Percentiles rank a stretch among this genome's conserved stretches.
These are phyloP conservation scores for Cnemophilus loriae DNA, from an alignment of 2,113 vertebrate genomes.

Conservation along the genomic window DNA sequence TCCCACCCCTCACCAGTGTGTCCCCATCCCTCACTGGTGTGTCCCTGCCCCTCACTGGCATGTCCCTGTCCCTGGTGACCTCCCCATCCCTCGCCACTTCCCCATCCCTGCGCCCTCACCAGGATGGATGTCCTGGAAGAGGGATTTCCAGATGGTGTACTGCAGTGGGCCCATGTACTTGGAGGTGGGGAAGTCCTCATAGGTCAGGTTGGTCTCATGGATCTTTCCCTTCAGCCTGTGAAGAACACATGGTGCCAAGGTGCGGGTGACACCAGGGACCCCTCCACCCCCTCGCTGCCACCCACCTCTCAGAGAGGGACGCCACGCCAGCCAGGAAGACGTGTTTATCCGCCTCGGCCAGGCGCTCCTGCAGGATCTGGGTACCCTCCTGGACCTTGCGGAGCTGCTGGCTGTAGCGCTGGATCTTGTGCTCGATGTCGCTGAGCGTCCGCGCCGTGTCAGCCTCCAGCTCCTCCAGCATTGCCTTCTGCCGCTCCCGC, in stretches of 20 bases:
- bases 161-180: slow-evolving; percentile 97
- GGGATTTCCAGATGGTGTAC: slow-evolving; percentile 97
- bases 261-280: too few species aligned
- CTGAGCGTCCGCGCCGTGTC: slow-evolving; percentile 90
- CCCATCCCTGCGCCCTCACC: slow-evolving; percentile 67
- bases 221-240: slow-evolving; percentile 94
- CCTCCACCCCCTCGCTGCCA: accelerated
- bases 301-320: slow-evolving; percentile 87
- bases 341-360: slow-evolving; percentile 84
- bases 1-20: background rate
- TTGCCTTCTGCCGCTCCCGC: slow-evolving; percentile 94
- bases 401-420: slow-evolving; percentile 95
- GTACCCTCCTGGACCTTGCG: slow-evolving; percentile 93
- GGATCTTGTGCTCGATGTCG: slow-evolving; percentile 96
- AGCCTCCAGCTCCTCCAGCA: slow-evolving; percentile 95
- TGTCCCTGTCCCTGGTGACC: background rate
- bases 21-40: background rate
- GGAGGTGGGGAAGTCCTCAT: slow-evolving; percentile 96
- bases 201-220: slow-evolving; percentile 94
- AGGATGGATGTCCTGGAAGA: slow-evolving; percentile 95
- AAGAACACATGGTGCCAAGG: background rate
- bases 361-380: slow-evolving; percentile 93
- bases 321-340: slow-evolving; percentile 88
- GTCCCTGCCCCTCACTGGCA: background rate
- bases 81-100: accelerated